Base-by-base conservation (phyloP, 2,113 vertebrate genomes). In the Antechinus flavipes region DNA sequence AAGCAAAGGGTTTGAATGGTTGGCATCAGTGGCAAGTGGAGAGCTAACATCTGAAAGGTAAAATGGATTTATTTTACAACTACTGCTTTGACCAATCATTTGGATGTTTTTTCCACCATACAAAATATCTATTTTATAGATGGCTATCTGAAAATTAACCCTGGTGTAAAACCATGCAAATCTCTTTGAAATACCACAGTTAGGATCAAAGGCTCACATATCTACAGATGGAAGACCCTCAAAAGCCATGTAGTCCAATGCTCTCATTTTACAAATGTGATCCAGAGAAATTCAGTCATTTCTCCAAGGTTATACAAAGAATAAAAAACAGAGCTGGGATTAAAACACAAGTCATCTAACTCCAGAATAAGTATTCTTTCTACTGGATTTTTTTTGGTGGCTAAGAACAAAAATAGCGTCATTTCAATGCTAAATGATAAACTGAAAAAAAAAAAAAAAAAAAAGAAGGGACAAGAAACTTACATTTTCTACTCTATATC, bases 1-100 rank as follows among this genome's bases (percentile, higher is more conserved):
- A 97, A 98, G 42, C 93, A 98, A 97, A 95, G 97, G 96, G 91
- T 95, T 94, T 76, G 94, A 96, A 56, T 30, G 94, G 91, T 91
- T 96, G 93, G 93, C 97, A 93, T 97, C 94, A 95, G 95, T 97
- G 95, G 97, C 89, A 93, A 46, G 92, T 90, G 94, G 61, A 97
- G 98, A 95, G 3, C 95, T 0, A 22, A 97, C 56, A 97, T 97
- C 99, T 99, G 96, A 95, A 98, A 98, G 90, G 96, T 91, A 98
- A 97, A 98, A 93, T 0, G 0, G 16, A 96, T 94, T 97, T 97
- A 35, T 54, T 84, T 84, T 26, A 84, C 6, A 16, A 35, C 35
- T 84, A 84, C 68, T 76, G 58, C 84, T 93, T 93, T 46, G 54
- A 53, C 76, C 53, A 94, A 9, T 58, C 94, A 11, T 95, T 91